These are phyloP conservation scores for Drosophila atripex DNA, from an alignment of 2,888 invertebrate species.

Conservation along the genomic window DNA sequence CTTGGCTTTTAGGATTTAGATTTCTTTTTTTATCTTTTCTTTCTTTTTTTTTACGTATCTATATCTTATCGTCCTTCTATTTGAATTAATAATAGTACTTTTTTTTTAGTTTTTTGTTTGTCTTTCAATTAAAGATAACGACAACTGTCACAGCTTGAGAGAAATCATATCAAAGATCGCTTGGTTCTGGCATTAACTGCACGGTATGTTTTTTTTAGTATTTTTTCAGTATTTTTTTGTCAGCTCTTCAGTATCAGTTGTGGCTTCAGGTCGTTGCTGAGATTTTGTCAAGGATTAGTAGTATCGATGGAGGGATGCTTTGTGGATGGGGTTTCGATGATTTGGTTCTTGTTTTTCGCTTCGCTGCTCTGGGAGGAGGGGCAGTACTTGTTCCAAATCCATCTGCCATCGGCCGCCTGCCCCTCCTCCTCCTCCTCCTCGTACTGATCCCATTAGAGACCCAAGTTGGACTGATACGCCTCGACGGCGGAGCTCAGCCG, in stretches of 20 bases:
- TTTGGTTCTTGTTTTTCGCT: not conserved
- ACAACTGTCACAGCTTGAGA: constrained; percentile 35
- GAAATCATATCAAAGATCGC: constrained; percentile 21
- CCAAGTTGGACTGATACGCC: constrained; percentile 69
- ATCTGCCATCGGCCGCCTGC: not conserved
- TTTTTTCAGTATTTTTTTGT: not conserved
- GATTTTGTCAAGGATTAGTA: constrained; percentile 39
- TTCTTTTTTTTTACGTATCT: constrained; percentile 27
- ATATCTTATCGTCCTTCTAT: constrained; percentile 20
- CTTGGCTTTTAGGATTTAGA: constrained; percentile 17
- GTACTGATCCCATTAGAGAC: constrained; percentile 61
- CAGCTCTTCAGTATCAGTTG: not conserved
- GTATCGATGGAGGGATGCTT: constrained; percentile 22
- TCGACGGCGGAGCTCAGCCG: constrained; percentile 86
- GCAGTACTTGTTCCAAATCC: not conserved
- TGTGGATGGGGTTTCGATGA: constrained; percentile 13
- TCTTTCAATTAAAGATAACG: constrained; percentile 15
- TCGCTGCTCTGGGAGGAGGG: not conserved
- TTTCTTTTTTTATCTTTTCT: not conserved
- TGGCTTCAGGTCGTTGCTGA: constrained; percentile 28
- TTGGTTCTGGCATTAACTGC: not conserved
- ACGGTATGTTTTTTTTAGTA: not conserved
- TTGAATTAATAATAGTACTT: not conserved
- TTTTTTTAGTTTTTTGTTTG: not conserved
- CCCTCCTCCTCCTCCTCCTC: not conserved